Percentiles rank a stretch among this genome's conserved stretches.
Evolutionary conservation across 2,113 vertebrate species (phyloP).

Genomic region (Anhinga anhinga): DNA sequence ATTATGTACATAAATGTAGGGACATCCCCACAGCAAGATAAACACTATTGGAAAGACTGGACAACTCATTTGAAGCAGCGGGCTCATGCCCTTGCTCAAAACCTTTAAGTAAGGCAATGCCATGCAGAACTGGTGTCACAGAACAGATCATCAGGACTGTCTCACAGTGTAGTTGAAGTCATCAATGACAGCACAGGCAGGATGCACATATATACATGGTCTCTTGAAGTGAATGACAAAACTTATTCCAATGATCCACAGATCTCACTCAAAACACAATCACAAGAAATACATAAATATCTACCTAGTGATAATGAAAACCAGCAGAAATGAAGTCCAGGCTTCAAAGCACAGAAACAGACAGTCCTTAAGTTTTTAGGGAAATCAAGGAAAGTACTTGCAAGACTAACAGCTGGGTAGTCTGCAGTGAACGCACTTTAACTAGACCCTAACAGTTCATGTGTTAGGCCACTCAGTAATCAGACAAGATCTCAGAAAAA

Average conservation of each 20-base stretch:
- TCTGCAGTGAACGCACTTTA: background rate
- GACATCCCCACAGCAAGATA: background rate
- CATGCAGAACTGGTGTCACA: background rate
- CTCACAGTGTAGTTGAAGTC: rapidly evolving
- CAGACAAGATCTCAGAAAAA: background rate
- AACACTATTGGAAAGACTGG: background rate
- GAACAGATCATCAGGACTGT: background rate
- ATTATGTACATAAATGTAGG: background rate
- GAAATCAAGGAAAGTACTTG: background rate
- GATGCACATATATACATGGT: rapidly evolving
- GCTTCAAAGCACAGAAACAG: background rate
- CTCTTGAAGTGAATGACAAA: background rate
- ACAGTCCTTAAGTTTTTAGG: background rate
- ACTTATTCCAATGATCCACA: background rate
- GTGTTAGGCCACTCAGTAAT: background rate
- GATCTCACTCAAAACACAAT: background rate
- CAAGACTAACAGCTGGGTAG: background rate
- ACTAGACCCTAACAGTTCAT: background rate
- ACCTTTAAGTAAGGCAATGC: background rate
- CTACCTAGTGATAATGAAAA: background rate
- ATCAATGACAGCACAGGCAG: background rate
- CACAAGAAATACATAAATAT: background rate
- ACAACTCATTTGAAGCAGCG: background rate
- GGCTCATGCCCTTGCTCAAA: background rate
- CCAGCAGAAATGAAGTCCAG: background rate